Evolutionary conservation across 2,888 invertebrate species (phyloP).

Genomic region (Omphaloscelis lunosa): DNA sequence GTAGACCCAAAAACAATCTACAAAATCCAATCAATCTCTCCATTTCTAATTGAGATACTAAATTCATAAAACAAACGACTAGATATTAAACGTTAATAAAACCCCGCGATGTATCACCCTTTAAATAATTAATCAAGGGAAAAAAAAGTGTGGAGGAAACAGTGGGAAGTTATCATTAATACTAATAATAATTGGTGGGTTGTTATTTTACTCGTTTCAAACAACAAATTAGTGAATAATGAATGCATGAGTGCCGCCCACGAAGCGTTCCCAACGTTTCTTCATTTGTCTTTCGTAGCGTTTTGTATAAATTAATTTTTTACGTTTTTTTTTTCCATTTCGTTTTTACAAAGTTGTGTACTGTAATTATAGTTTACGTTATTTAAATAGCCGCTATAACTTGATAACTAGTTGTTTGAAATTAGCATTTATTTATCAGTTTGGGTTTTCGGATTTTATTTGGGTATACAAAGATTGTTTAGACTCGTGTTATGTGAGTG

Average conservation of each 20-base stretch:
- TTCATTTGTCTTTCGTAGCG: constrained; percentile 85
- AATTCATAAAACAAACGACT: constrained; percentile 48
- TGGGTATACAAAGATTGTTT: constrained; percentile 1
- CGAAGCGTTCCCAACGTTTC: constrained; percentile 81
- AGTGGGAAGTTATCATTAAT: constrained; percentile 85
- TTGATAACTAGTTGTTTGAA: constrained; percentile 67
- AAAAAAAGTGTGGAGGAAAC: constrained; percentile 78
- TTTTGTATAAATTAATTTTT: constrained; percentile 73
- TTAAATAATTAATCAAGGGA: constrained; percentile 64
- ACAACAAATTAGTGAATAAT: constrained; percentile 90
- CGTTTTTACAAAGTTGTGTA: constrained; percentile 75
- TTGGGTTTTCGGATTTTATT: constrained; percentile 41
- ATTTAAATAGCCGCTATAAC: constrained; percentile 62
- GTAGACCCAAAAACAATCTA: background rate
- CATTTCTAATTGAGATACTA: constrained; percentile 55
- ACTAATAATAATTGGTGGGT: constrained; percentile 88
- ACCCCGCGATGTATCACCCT: constrained; percentile 53
- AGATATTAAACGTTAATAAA: constrained; percentile 36
- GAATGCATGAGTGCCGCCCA: constrained; percentile 88
- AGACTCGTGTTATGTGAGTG: background rate
- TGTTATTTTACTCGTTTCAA: constrained; percentile 87
- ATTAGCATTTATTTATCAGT: constrained; percentile 61
- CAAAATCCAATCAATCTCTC: background rate
- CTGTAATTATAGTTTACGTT: constrained; percentile 84
- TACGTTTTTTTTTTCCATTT: constrained; percentile 71